phyloP scores from a whole-genome alignment of 2,113 vertebrate genomes.

The Xiphophorus hellerii region DNA sequence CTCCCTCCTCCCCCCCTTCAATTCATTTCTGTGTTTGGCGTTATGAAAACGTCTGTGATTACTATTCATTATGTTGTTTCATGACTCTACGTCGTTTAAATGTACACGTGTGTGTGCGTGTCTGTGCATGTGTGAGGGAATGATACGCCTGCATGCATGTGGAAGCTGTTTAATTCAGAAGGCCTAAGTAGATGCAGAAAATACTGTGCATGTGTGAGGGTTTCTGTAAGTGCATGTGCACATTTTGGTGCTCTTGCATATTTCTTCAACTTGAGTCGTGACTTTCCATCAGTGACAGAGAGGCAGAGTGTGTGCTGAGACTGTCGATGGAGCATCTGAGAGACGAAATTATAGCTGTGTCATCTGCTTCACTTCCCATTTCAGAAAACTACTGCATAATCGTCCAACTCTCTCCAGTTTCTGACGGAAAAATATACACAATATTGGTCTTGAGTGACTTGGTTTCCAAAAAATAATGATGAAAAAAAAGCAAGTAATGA shows the following conservation, averaged over 20 bases:
- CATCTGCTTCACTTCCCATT: slow-evolving; percentile 72
- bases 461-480: slow-evolving; percentile 44
- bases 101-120: slow-evolving; percentile 36
- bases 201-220: slow-evolving; percentile 40
- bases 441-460: slow-evolving; percentile 48
- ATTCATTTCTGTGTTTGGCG: slow-evolving; percentile 68
- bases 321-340: slow-evolving; percentile 75
- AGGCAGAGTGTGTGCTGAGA: slow-evolving; percentile 70
- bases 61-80: slow-evolving; percentile 75
- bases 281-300: slow-evolving; percentile 74
- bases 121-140: background rate
- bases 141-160: slow-evolving; percentile 24
- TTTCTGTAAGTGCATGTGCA: slow-evolving; percentile 10
- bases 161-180: slow-evolving; percentile 60
- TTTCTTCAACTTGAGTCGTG: slow-evolving; percentile 73
- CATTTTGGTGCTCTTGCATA: slow-evolving; percentile 50
- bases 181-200: slow-evolving; percentile 61
- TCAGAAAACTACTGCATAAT: slow-evolving; percentile 67
- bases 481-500: slow-evolving; percentile 17
- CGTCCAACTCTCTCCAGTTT: slow-evolving; percentile 56
- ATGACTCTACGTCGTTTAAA: slow-evolving; percentile 67
- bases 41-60: slow-evolving; percentile 75
- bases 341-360: slow-evolving; percentile 77
- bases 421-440: slow-evolving; percentile 60
- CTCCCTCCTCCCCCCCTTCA: slow-evolving; percentile 41